Conservation (phyloP, 1,140 invertebrate species). For the Zaprionus ornatus region DNA sequence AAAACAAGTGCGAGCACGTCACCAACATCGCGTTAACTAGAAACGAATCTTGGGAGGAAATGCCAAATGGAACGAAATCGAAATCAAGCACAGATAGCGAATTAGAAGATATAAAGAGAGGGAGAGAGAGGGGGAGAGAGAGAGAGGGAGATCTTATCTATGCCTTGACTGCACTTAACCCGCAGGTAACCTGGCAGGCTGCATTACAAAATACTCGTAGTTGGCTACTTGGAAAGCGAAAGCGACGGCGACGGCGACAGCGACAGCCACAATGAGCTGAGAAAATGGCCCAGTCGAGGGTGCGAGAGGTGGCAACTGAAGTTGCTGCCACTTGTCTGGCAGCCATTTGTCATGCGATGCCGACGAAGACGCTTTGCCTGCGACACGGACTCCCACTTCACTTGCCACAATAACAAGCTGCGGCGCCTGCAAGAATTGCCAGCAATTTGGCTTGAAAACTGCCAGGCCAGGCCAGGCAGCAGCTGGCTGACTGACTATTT, state of each 20-base stretch:
- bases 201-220: constrained; percentile 47
- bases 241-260: constrained; percentile 48
- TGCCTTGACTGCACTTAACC: not conserved
- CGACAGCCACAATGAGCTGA: constrained; percentile 6
- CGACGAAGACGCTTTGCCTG: constrained; percentile 1
- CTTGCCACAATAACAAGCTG: constrained; percentile 57
- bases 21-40: constrained; percentile 39
- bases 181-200: not conserved
- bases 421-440: constrained; percentile 72
- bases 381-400: constrained; percentile 32
- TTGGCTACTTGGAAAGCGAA: constrained; percentile 38
- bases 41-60: constrained; percentile 40
- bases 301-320: constrained; percentile 24
- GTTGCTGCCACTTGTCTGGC: constrained; percentile 63
- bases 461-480: constrained; percentile 9
- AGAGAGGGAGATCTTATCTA: not conserved
- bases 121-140: not conserved
- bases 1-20: constrained; percentile 36
- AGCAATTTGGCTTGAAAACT: constrained; percentile 69
- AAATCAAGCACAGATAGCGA: not conserved
- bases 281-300: constrained; percentile 3
- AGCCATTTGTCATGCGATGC: constrained; percentile 73
- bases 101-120: not conserved
- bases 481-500: constrained; percentile 57
- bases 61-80: not conserved